Evolutionary conservation across 92 coral and sea anemone species (phyloP).

Genomic region (Metridium senile): DNA sequence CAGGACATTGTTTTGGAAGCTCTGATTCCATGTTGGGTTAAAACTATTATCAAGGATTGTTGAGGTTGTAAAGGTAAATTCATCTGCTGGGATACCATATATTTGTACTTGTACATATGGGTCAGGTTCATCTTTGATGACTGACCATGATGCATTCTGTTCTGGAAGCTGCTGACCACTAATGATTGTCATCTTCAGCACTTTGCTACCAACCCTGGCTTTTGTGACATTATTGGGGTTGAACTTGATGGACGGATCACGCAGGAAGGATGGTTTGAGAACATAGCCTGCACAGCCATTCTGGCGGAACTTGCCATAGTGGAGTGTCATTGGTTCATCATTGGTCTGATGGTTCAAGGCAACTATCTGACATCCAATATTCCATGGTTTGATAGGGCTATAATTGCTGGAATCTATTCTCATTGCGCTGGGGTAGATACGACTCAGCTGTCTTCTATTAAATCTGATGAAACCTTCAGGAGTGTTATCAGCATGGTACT

Average conservation of each 20-base stretch:
- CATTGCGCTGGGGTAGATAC: constrained; percentile 84
- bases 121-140: constrained; percentile 74
- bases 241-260: constrained; percentile 66
- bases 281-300: constrained; percentile 74
- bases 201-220: constrained; percentile 29
- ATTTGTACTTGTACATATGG: constrained; percentile 85
- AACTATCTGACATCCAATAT: constrained; percentile 78
- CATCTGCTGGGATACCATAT: constrained; percentile 79
- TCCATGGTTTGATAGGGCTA: constrained; percentile 66
- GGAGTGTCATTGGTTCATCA: constrained; percentile 49
- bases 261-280: constrained; percentile 63
- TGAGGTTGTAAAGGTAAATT: constrained; percentile 65
- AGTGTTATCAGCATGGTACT: constrained; percentile 48
- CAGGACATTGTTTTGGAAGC: constrained; percentile 60
- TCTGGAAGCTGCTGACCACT: constrained; percentile 94
- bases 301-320: constrained; percentile 77
- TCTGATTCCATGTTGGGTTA: constrained; percentile 90
- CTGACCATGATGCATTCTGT: constrained; percentile 47
- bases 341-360: constrained; percentile 77
- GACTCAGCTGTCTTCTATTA: constrained; percentile 84
- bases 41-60: constrained; percentile 80
- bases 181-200: constrained; percentile 64
- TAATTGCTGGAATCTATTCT: constrained; percentile 75
- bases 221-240: constrained; percentile 50
- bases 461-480: constrained; percentile 73